A percentile compares a stretch with the other conserved stretches of the same genome.
Conservation (phyloP, 2,888 invertebrate species). For the Chrysina gloriosa region DNA sequence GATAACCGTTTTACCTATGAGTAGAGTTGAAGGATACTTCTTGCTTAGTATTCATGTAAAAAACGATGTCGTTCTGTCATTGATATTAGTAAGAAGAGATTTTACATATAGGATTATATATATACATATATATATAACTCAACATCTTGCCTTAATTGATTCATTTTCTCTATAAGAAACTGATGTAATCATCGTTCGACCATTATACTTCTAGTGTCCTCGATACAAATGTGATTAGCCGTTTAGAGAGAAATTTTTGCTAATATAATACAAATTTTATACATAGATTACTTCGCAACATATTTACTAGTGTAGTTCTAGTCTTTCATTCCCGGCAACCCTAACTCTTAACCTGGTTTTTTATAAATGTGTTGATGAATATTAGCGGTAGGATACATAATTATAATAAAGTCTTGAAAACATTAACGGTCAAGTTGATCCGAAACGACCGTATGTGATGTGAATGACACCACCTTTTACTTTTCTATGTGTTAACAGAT, state of each 20-base stretch:
- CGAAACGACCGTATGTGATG: background rate
- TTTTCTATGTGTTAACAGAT: background rate
- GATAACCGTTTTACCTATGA: constrained; percentile 11
- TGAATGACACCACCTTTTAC: background rate
- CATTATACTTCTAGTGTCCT: too few species aligned
- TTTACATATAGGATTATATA: background rate
- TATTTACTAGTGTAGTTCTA: constrained; percentile 12
- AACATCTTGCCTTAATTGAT: constrained; percentile 21
- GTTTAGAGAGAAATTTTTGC: background rate
- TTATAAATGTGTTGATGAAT: too few species aligned
- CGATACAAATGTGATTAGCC: background rate
- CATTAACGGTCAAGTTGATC: background rate
- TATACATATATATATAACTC: background rate
- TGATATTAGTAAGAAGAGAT: background rate
- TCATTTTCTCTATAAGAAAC: too few species aligned
- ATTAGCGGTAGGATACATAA: too few species aligned
- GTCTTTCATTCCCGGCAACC: too few species aligned
- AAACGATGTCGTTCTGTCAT: too few species aligned
- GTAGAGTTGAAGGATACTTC: too few species aligned
- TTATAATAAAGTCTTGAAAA: background rate
- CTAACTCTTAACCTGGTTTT: too few species aligned
- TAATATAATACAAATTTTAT: constrained; percentile 5
- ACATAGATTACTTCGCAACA: constrained; percentile 7
- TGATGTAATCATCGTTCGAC: too few species aligned
- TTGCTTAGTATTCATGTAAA: background rate